These are phyloP conservation scores for Doris montereyensis DNA, from an alignment of 2,888 invertebrate genomes.

Conservation along the genomic window DNA sequence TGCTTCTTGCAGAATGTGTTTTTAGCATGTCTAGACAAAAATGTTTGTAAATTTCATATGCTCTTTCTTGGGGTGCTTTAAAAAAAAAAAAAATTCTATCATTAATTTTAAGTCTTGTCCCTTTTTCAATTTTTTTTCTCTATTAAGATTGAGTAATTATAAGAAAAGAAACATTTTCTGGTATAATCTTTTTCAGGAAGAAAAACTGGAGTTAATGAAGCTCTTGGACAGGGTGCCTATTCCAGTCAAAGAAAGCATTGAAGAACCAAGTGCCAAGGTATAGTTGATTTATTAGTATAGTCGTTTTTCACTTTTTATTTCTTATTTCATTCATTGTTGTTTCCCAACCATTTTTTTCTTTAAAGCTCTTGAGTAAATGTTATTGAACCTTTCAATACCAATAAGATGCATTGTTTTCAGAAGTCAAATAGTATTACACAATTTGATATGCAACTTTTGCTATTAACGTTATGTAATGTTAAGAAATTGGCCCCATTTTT, in stretches of 20 bases:
- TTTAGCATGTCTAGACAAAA: too few relatives aligned
- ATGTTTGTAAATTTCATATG: too few relatives aligned
- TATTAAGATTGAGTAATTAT: too few relatives aligned
- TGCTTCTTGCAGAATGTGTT: too few relatives aligned
- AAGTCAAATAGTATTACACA: not conserved
- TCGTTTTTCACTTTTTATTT: not conserved
- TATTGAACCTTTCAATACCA: not conserved
- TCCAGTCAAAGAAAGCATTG: conserved; percentile 98
- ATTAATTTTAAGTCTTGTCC: too few relatives aligned
- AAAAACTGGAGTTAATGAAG: conserved; percentile 96
- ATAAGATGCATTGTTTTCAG: not conserved
- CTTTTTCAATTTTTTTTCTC: too few relatives aligned
- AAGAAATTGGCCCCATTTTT: too few relatives aligned
- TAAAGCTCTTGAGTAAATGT: not conserved
- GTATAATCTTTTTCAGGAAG: conserved; percentile 86
- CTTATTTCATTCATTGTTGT: not conserved
- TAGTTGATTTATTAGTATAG: not conserved
- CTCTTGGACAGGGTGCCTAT: conserved; percentile 97
- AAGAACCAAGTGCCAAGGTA: conserved; percentile 95
- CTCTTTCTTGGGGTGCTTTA: too few relatives aligned
- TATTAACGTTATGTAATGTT: too few relatives aligned
- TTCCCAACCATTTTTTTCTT: not conserved
- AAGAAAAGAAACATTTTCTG: too few relatives aligned
- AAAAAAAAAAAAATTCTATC: too few relatives aligned
- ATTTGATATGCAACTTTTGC: not conserved